Conservation (phyloP, 2,888 invertebrate species). For the Meteorus cinctellus region DNA sequence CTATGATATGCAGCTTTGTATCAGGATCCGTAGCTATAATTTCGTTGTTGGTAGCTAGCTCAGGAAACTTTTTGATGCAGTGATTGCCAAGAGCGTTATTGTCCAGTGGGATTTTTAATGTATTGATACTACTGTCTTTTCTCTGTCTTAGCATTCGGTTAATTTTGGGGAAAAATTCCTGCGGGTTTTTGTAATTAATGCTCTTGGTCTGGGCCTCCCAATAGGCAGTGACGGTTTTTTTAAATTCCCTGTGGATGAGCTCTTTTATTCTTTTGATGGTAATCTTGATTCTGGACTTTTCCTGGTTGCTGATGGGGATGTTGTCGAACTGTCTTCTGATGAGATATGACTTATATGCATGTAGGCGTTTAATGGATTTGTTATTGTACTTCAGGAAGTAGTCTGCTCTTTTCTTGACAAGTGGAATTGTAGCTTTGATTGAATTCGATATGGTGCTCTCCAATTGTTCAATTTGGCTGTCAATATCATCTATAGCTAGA, state of each 20-base stretch:
- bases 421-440: slow-evolving; percentile 26
- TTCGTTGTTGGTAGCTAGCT: too few relatives aligned
- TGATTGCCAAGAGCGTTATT: background rate
- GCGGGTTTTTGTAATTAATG: slow-evolving; percentile 28
- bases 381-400: slow-evolving; percentile 38
- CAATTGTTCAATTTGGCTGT: slow-evolving; percentile 27
- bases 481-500: slow-evolving; percentile 38
- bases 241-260: slow-evolving; percentile 33
- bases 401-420: background rate
- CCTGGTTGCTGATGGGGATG: slow-evolving; percentile 10
- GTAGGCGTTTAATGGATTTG: slow-evolving; percentile 35
- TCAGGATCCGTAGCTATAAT: too few relatives aligned
- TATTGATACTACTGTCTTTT: background rate
- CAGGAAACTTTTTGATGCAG: too few relatives aligned
- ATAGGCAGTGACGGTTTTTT: slow-evolving; percentile 28
- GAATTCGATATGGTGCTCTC: slow-evolving; percentile 22
- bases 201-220: slow-evolving; percentile 33
- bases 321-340: slow-evolving; percentile 18
- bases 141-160: slow-evolving; percentile 30
- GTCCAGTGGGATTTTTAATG: slow-evolving; percentile 20
- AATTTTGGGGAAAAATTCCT: slow-evolving; percentile 39
- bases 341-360: slow-evolving; percentile 36
- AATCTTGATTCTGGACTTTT: slow-evolving; percentile 25
- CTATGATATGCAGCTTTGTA: too few relatives aligned
- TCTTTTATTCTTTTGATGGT: slow-evolving; percentile 26